Base-by-base conservation (phyloP, 2,888 invertebrate genomes). In the Plagodis pulveraria region DNA sequence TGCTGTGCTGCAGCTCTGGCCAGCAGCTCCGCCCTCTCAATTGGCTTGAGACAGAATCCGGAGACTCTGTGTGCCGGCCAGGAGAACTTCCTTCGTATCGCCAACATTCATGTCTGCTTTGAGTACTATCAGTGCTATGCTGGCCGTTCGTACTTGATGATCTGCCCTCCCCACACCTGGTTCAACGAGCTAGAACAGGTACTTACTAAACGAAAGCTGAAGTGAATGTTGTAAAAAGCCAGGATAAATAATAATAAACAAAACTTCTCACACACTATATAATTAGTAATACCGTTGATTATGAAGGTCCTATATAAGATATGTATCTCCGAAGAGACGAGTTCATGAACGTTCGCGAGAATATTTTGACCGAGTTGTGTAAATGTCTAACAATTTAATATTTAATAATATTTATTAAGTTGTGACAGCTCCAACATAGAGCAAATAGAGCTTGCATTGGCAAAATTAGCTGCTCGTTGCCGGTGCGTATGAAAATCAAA, bases 121-220 rank as follows among this genome's bases (percentile, higher is more conserved):
- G 75, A 81, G 38, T 93, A 92, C 81, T 93, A 81, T 81, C 89
- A 93, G 68, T 93, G 93, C 74, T 90, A 91, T 63, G 80, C 86
- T 0, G 86, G 85, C 2, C 77, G 80, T 0, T 81, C 93, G 0
- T 90, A 91, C 61, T 77, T 88, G 8, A 88, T 92, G 85, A 81
- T 86, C 63, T 93, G 93, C 58, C 91, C 93, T 2, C 70, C 67
- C 0, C 67, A 71, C 0, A 86, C 90, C 5, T 93, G 93, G 92
- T 93, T 93, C 63, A 91, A 92, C 65, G 91, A 92, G 56, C 71
- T 73, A 36, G 86, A 87, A 56, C 90, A 92, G 85, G 93, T 91
- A 67, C 7, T n/a, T 41, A 41, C 4, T 38, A 5, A 9, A 8
- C 38, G 8, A 0, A 38, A 8, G 6, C 9, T 38, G 38, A 8